These are phyloP conservation scores for Gulo gulo DNA, from an alignment of 2,113 vertebrate species.

Conservation along the genomic window DNA sequence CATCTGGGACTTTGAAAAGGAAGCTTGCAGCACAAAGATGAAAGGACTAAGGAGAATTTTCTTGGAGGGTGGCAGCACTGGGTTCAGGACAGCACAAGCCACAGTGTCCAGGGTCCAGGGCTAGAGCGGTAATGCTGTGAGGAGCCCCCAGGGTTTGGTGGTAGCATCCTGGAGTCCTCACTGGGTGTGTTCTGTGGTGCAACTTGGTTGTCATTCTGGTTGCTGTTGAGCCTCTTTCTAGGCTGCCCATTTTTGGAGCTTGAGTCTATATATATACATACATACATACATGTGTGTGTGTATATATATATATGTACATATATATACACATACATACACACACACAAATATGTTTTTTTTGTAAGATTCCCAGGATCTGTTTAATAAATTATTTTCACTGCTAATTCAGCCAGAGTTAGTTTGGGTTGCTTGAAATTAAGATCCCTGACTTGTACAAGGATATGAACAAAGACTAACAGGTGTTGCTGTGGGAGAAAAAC, in stretches of 20 bases:
- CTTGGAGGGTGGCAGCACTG: neutral
- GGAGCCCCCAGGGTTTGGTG: neutral
- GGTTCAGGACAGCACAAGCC: neutral
- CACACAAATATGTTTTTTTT: too few species aligned
- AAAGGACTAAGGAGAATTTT: neutral
- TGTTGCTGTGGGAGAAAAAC: neutral
- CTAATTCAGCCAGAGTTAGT: neutral
- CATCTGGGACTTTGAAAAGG: neutral
- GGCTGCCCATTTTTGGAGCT: neutral
- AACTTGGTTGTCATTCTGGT: neutral
- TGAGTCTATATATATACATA: neutral
- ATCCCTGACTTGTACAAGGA: neutral
- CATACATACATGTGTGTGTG: too few species aligned
- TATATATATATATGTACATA: too few species aligned
- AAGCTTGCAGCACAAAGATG: neutral
- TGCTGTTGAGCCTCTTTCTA: neutral
- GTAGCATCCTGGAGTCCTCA: neutral
- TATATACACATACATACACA: too few species aligned
- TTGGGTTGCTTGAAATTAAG: constrained; percentile 14
- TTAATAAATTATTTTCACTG: constrained; percentile 24
- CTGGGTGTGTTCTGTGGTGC: neutral
- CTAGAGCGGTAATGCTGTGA: neutral
- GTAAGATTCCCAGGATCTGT: neutral
- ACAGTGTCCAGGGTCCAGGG: too few species aligned
- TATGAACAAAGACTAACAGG: constrained; percentile 3